Evolutionary conservation across 23 tunicate genomes (phyloP), one percentile per base, ranked within the genome.

Genomic region (Ciona savignyi): DNA sequence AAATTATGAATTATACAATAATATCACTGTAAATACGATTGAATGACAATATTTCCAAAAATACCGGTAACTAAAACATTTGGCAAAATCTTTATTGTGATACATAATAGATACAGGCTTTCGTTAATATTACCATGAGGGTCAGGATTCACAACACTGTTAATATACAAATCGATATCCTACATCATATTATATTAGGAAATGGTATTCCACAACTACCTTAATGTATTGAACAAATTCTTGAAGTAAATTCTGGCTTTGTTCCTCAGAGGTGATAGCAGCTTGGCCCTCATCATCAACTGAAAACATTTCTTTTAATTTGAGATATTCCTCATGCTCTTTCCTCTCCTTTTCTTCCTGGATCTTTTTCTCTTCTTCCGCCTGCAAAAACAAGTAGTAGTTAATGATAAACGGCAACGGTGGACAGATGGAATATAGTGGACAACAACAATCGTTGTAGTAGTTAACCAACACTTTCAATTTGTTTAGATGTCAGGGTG

Each of bases 261-360:
- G 49, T 76, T 83, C 88, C 31, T 91, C 86, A 28, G 75, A 78
- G 6, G 56, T 77, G 25, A 51, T 1, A 19, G 28, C 82, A 26
- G 35, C 83, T 48, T 80, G 69, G 0, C 97, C 97, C 77, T 91
- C 97, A 33, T 91, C 97, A 26, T 84, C 91, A 20, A 91, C 32
- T 28, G 48, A 81, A 62, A 91, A 91, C 63, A 31, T 49, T 51
- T 80, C 80, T 34, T 76, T 85, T 80, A 91, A 27, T 51, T 91
- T 83, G 21, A 80, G 64, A 71, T 91, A 91, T 32, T 86, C 93
- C 32, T 91, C 97, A 33, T 74, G 74, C 51, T 91, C 97, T 66
- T 77, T 77, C 63, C 82, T 67, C 69, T 84, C 97, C 72, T 77
- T 76, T 48, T 80, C 80, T 66, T 84, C 83, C 34, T 70, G 76